Percentiles rank a stretch among this genome's conserved stretches.
Conservation (phyloP, 2,113 vertebrate species). For the Boleophthalmus pectinirostris region DNA sequence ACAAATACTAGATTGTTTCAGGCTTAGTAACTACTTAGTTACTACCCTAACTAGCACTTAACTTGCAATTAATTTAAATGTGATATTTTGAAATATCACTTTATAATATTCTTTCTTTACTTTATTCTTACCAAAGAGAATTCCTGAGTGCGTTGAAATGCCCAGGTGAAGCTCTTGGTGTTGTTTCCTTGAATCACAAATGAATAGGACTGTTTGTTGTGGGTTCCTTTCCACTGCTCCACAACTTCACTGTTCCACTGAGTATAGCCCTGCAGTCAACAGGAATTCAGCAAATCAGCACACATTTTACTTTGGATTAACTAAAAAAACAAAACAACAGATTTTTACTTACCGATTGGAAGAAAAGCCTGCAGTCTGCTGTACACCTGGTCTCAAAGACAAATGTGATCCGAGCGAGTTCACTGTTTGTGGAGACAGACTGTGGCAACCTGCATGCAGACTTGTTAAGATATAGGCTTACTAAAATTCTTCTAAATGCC, state of each 20-base stretch:
- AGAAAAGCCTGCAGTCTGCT: constrained; percentile 85
- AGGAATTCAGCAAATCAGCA: constrained; percentile 3
- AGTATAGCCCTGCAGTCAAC: constrained; percentile 78
- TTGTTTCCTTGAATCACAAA: constrained; percentile 84
- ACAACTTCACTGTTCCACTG: constrained; percentile 80
- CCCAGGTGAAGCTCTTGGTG: constrained; percentile 90
- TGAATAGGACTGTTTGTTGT: constrained; percentile 89
- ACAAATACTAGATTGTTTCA: too few relatives aligned
- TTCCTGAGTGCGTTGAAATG: constrained; percentile 83
- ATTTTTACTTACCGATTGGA: constrained; percentile 83
- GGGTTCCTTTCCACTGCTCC: constrained; percentile 87
- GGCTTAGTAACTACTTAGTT: too few relatives aligned
- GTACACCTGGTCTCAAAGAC: constrained; percentile 90
- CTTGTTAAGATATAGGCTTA: not conserved
- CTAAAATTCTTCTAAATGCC: not conserved
- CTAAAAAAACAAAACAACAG: not conserved
- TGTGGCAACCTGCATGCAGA: constrained; percentile 76
- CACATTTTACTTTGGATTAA: not conserved
- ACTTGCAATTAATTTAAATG: not conserved
- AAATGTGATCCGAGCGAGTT: constrained; percentile 88
- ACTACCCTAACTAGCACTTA: too few relatives aligned
- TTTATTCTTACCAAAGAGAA: constrained; percentile 72
- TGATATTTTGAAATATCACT: not conserved
- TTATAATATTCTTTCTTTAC: not conserved
- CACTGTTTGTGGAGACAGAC: constrained; percentile 71